Percentiles rank a stretch among this genome's conserved stretches.
These are phyloP conservation scores for Octonoba sinensis DNA, from an alignment of 2,888 invertebrate genomes.

Conservation along the genomic window DNA sequence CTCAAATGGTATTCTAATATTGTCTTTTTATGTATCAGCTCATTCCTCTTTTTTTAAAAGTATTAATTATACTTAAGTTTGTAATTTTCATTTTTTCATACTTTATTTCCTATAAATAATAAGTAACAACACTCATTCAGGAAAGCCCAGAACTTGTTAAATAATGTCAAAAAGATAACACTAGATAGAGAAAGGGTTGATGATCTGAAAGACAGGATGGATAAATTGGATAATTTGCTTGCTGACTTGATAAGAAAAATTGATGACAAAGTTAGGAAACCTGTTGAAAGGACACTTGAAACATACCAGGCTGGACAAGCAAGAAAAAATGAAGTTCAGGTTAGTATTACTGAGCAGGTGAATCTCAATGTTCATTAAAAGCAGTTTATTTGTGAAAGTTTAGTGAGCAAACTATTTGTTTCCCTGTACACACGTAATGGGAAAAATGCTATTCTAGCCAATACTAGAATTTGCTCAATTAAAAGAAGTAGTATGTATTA, in stretches of 20 bases:
- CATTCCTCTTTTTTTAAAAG: too few species aligned
- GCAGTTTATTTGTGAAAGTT: neutral
- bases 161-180: conserved; percentile 66
- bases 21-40: too few species aligned
- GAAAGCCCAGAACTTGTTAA: conserved; percentile 68
- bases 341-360: conserved; percentile 4
- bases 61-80: conserved; percentile 14
- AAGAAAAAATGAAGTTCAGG: conserved; percentile 35
- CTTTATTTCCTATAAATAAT: too few species aligned
- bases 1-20: too few species aligned
- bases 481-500: too few species aligned
- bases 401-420: neutral
- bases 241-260: conserved; percentile 64
- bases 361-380: neutral
- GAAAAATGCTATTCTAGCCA: too few species aligned
- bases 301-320: conserved; percentile 42
- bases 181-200: conserved; percentile 64
- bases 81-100: conserved; percentile 9
- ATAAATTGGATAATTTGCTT: conserved; percentile 57
- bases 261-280: conserved; percentile 66
- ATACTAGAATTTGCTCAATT: too few species aligned
- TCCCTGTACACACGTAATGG: neutral
- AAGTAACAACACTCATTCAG: conserved; percentile 54
- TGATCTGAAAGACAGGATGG: conserved; percentile 62
- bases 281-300: conserved; percentile 57